Percentiles rank a stretch among this genome's conserved stretches.
phyloP scores from a whole-genome alignment of 2,113 vertebrate genomes.

The Trachemys scripta region DNA sequence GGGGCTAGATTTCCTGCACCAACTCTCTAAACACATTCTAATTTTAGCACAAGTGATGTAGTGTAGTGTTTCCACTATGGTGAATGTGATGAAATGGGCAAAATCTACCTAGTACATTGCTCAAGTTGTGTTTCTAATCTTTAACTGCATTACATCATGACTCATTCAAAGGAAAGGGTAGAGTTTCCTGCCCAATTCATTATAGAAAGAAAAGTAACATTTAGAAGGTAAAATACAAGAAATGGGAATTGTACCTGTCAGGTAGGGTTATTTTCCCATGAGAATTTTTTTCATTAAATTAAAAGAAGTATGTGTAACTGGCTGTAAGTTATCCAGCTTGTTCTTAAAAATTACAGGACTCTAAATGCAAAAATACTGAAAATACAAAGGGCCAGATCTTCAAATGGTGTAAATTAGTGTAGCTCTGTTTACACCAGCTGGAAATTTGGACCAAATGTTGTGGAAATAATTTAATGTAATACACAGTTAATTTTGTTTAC shows the following conservation, averaged over 20 bases:
- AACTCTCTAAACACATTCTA: conserved; percentile 40
- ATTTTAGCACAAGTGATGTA: conserved; percentile 64
- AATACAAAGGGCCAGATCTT: neutral
- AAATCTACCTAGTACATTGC: conserved; percentile 52
- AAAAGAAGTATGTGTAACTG: conserved; percentile 1
- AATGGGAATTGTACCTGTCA: conserved; percentile 67
- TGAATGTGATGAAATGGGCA: conserved; percentile 63
- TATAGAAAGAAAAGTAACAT: conserved; percentile 78
- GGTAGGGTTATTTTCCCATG: conserved; percentile 71
- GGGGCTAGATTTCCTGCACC: conserved; percentile 43
- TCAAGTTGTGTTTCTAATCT: conserved; percentile 75
- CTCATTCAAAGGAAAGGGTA: conserved; percentile 83
- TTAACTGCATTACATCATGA: conserved; percentile 77
- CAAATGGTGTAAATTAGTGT: neutral
- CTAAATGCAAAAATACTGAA: neutral
- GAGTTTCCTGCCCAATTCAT: conserved; percentile 81
- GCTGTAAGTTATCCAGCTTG: conserved; percentile 17
- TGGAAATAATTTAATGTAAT: neutral
- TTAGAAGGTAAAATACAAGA: conserved; percentile 70
- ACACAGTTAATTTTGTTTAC: neutral
- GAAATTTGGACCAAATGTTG: neutral
- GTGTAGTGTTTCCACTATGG: conserved; percentile 35
- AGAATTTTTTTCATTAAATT: conserved; percentile 64
- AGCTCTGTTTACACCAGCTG: neutral
- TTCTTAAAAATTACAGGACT: conserved; percentile 46